Evolutionary conservation across 1,140 invertebrate species (phyloP).

Genomic region (Epicauta chinensis): DNA sequence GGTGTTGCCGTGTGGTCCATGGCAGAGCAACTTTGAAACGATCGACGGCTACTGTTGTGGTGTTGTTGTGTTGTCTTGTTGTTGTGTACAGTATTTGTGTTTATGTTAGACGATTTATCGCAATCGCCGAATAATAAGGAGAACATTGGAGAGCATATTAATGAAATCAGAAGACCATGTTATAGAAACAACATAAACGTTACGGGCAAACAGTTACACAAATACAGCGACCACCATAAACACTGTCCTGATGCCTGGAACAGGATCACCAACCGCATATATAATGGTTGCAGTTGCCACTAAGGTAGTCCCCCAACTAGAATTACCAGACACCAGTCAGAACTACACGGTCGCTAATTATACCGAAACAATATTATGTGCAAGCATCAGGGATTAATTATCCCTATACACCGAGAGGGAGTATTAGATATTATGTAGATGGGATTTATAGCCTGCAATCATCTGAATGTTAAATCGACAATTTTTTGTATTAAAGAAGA

Average conservation of each 20-base stretch:
- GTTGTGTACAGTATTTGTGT: too few relatives aligned
- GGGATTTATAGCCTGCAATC: too few relatives aligned
- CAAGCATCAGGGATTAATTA: conserved; percentile 35
- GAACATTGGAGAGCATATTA: conserved; percentile 2
- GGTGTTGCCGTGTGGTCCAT: conserved; percentile 29
- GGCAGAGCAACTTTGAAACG: too few relatives aligned
- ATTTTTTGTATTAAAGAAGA: too few relatives aligned
- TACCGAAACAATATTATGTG: conserved; percentile 38
- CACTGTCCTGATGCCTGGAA: conserved; percentile 19
- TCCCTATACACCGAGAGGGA: conserved; percentile 32
- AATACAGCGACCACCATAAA: conserved; percentile 12
- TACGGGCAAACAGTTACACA: conserved; percentile 12
- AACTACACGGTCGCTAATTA: conserved; percentile 33
- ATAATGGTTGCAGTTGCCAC: conserved; percentile 19
- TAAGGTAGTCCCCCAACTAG: conserved; percentile 18
- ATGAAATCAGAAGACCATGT: conserved; percentile 12
- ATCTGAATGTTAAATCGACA: too few relatives aligned
- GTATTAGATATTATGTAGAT: not conserved
- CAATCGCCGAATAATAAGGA: too few relatives aligned
- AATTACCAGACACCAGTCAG: conserved; percentile 22
- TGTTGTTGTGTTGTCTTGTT: too few relatives aligned
- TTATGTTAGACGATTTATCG: too few relatives aligned
- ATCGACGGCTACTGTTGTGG: too few relatives aligned
- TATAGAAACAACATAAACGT: conserved; percentile 13
- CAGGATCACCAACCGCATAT: conserved; percentile 20